Evolutionary conservation across 2,113 vertebrate species (phyloP).

Genomic region (Nipponia nippon): DNA sequence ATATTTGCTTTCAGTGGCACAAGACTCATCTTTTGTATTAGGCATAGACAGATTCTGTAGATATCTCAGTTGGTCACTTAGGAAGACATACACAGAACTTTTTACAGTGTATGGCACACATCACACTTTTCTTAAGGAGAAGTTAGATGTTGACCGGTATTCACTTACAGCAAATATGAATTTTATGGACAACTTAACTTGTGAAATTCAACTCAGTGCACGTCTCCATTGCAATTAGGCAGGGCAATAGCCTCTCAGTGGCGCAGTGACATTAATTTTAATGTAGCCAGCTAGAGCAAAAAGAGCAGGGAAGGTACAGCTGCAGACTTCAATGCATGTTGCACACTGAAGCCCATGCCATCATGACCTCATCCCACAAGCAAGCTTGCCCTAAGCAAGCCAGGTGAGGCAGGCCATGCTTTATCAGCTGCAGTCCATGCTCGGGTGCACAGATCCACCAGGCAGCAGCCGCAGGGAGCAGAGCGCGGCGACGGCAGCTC

Average conservation of each 20-base stretch:
- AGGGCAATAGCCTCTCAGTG: neutral
- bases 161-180: neutral
- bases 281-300: neutral
- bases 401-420: neutral
- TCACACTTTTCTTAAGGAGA: neutral
- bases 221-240: neutral
- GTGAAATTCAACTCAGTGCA: neutral
- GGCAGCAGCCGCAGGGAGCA: neutral
- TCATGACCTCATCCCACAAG: neutral
- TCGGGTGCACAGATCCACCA: neutral
- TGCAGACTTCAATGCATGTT: fast-evolving
- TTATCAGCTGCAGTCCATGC: fast-evolving
- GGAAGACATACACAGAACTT: neutral
- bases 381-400: neutral
- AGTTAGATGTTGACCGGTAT: neutral
- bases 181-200: neutral
- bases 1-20: neutral
- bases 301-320: neutral
- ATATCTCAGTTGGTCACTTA: fast-evolving
- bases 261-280: fast-evolving
- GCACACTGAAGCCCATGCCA: fast-evolving
- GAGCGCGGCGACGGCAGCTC: neutral
- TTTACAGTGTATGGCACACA: fast-evolving
- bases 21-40: neutral
- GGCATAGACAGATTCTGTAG: fast-evolving